Evolutionary conservation across 2,888 invertebrate species (phyloP), one percentile per base, ranked within the genome.

Genomic region (Cheilosia impressa): DNA sequence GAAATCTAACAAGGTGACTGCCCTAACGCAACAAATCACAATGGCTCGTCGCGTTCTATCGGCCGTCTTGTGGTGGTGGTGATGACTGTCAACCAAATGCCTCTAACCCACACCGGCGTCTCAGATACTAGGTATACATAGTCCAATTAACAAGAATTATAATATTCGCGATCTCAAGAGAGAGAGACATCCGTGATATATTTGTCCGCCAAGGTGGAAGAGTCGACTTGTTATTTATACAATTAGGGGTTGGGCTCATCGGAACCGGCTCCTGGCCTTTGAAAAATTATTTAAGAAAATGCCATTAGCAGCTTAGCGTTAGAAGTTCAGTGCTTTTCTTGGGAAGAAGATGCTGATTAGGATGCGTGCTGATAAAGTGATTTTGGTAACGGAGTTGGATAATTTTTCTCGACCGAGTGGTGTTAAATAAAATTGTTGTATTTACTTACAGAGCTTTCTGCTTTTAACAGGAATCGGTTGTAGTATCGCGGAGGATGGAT

Each of bases 241-340:
- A 63, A 55, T 24, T 62, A 81, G 81, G 85, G 81, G 76, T 76
- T 81, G 85, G 81, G 76, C 76, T 72, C 52, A 22, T 60, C 57
- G 38, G 76, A 85, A 85, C 85, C 85, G 85, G 85, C 77, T 85
- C 81, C 85, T 77, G 85, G n/a, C 57, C 57, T 41, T 60, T 45
- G 45, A 62, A 77, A 62, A 81, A 72, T 68, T 80, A 80, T 80
- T 62, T 77, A 85, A 85, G 77, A 71, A 76, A 80, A 81, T 85
- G 76, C 41, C 62, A 72, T 53, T 45, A 52, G 57, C 55, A 62
- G 75, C 75, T 58, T 47, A 85, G 80, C 76, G 66, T 81, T 85
- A 85, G 85, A 85, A 85, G 76, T 77, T 77, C 66, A 57, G 60
- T 81, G 81, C 43, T 81, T 77, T 76, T 81, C 76, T 81, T 41